Evolutionary conservation across 2,797 vertebrate genomes (phyloP).

Genomic region (Rhadinocentrus ornatus): DNA sequence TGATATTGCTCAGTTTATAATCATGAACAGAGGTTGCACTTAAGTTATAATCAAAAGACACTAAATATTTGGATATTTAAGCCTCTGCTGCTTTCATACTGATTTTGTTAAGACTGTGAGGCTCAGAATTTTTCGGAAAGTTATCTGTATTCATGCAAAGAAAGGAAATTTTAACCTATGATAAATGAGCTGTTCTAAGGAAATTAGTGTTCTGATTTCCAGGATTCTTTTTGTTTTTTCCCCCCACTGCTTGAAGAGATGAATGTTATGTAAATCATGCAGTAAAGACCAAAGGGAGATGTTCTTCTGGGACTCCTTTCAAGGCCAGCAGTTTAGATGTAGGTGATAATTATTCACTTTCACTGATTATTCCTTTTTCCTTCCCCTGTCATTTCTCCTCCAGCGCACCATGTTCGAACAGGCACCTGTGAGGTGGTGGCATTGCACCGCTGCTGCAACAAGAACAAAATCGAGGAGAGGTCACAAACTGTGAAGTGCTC

Average conservation of each 20-base stretch:
- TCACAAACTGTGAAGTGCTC: slow-evolving; percentile 99
- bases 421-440: slow-evolving; percentile 99
- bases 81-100: background rate
- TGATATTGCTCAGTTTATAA: too few relatives aligned
- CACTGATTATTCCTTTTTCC: slow-evolving; percentile 8
- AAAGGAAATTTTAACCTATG: background rate
- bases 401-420: slow-evolving; percentile 90
- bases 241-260: slow-evolving; percentile 27
- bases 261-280: slow-evolving; percentile 15
- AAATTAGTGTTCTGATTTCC: slow-evolving; percentile 22
- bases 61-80: background rate
- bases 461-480: slow-evolving; percentile 98
- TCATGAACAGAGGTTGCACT: too few relatives aligned
- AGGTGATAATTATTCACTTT: slow-evolving; percentile 4
- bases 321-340: slow-evolving; percentile 14
- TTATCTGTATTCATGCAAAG: background rate
- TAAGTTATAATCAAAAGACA: too few relatives aligned
- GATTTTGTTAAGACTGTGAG: background rate
- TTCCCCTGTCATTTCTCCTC: slow-evolving; percentile 55
- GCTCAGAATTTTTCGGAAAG: background rate
- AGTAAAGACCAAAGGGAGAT: slow-evolving; percentile 14
- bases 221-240: slow-evolving; percentile 1
- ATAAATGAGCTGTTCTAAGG: slow-evolving; percentile 13
- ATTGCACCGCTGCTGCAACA: slow-evolving; percentile 98
- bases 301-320: slow-evolving; percentile 26